These are phyloP conservation scores for Papilio elwesi DNA, from an alignment of 2,888 invertebrate genomes.

Conservation along the genomic window DNA sequence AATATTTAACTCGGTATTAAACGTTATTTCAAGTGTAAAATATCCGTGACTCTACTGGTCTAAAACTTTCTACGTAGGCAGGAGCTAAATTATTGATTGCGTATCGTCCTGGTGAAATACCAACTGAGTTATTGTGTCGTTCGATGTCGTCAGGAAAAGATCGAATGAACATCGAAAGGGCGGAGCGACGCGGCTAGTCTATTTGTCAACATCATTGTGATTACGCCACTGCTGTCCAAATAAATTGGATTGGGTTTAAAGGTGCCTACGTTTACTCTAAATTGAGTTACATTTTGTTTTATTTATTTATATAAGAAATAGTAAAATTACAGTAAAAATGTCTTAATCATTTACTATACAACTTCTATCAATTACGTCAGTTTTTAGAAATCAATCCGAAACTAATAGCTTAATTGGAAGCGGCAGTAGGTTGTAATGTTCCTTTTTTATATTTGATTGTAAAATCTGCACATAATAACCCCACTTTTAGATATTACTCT, in stretches of 20 bases:
- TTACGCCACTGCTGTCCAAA: constrained; percentile 57
- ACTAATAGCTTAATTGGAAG: no score
- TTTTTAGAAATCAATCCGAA: no score
- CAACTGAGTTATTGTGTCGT: constrained; percentile 67
- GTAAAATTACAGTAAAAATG: background rate
- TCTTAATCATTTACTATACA: no score
- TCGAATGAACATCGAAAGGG: constrained; percentile 75
- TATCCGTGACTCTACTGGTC: background rate
- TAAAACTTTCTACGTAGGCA: constrained; percentile 16
- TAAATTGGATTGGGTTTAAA: constrained; percentile 75
- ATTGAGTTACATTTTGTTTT: constrained; percentile 38
- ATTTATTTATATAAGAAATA: constrained; percentile 8
- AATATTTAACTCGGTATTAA: no score
- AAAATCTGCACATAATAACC: background rate
- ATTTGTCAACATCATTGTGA: constrained; percentile 79
- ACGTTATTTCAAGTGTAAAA: background rate
- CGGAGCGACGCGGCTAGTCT: constrained; percentile 65
- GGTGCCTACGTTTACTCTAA: constrained; percentile 48
- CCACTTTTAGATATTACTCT: constrained; percentile 4
- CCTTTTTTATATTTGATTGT: background rate
- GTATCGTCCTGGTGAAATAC: constrained; percentile 53
- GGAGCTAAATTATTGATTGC: constrained; percentile 47
- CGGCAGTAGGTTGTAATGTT: background rate
- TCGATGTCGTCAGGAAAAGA: constrained; percentile 67
- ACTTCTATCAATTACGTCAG: no score